Conservation (phyloP, 2,113 vertebrate genomes). For the Lepus europaeus region DNA sequence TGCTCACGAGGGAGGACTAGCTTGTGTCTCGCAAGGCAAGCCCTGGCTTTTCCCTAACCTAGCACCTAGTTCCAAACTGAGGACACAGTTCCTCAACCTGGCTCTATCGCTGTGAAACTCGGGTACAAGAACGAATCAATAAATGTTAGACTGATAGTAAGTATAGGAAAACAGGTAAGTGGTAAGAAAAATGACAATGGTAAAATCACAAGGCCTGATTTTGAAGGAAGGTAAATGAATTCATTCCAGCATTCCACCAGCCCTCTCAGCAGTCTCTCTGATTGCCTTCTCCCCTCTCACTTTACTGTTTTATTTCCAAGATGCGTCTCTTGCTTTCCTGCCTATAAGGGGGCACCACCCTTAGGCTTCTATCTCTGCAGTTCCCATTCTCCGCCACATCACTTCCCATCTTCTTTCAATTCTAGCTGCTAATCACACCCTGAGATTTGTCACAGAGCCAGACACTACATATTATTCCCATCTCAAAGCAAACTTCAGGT, state of each 20-base stretch:
- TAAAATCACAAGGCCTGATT: background rate
- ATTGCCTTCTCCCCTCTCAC: background rate
- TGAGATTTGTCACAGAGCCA: background rate
- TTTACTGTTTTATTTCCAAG: background rate
- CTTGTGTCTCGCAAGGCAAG: background rate
- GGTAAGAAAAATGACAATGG: background rate
- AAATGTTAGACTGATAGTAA: background rate
- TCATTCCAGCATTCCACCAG: background rate
- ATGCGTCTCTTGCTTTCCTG: background rate
- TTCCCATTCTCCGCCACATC: background rate
- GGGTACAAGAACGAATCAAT: background rate
- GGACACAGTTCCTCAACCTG: background rate
- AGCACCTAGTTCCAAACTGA: background rate
- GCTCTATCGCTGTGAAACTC: background rate
- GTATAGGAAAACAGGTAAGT: background rate
- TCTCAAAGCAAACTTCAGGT: constrained; percentile 28
- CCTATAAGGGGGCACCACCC: background rate
- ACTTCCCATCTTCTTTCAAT: background rate
- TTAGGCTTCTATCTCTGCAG: background rate
- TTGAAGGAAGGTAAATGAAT: background rate
- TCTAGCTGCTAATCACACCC: background rate
- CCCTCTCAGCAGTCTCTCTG: background rate
- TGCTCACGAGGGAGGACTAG: background rate
- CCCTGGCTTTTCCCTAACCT: background rate
- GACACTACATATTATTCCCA: background rate